Evolutionary conservation across 1,140 invertebrate species (phyloP).

Genomic region (Bactericera cockerelli): DNA sequence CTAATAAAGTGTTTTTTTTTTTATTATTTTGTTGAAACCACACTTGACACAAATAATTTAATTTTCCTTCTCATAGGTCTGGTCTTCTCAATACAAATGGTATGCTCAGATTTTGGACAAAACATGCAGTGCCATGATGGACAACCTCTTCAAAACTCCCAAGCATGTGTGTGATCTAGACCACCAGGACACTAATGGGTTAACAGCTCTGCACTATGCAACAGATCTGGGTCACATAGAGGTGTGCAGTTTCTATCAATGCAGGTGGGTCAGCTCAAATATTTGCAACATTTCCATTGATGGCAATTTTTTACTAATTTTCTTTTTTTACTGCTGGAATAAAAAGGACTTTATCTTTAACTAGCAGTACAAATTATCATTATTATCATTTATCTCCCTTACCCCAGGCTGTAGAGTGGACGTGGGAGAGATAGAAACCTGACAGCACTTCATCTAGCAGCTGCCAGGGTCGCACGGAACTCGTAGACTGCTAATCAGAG

Average conservation of each 20-base stretch:
- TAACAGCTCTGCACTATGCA: constrained; percentile 42
- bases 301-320: no score
- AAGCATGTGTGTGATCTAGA: constrained; percentile 29
- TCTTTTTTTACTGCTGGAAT: no score
- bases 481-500: constrained; percentile 24
- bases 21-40: no score
- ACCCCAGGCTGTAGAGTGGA: constrained; percentile 17
- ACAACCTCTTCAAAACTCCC: constrained; percentile 12
- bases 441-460: constrained; percentile 31
- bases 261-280: constrained; percentile 29
- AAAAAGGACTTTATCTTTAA: no score
- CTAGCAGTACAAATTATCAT: no score
- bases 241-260: constrained; percentile 29
- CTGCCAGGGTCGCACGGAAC: constrained; percentile 25
- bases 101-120: constrained; percentile 39
- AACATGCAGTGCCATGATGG: constrained; percentile 30
- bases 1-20: no score
- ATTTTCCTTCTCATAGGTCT: no score
- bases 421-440: constrained; percentile 27
- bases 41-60: no score
- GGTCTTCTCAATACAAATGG: constrained; percentile 23
- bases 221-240: constrained; percentile 36
- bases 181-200: constrained; percentile 34
- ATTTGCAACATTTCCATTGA: no score
- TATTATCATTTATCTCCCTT: no score